Evolutionary conservation across 1,140 invertebrate species (phyloP), one percentile per base, ranked within the genome.

Genomic region (Bombus difficillimus): DNA sequence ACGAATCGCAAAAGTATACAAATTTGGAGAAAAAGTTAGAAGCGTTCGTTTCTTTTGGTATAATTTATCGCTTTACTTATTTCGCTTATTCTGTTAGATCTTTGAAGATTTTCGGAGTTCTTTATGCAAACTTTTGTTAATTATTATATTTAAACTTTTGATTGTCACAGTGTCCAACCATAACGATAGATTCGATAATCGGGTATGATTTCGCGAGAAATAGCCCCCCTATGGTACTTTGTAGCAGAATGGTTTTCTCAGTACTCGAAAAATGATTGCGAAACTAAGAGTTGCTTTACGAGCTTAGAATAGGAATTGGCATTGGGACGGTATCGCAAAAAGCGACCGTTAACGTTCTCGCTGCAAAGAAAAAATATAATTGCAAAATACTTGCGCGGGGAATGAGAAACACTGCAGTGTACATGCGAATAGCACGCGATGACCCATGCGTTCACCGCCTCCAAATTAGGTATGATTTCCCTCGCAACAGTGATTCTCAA

Each of bases 381-480:
- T 2, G 47, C 15, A 47, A 6, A 9, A 37, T n/a, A 22, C 28
- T 43, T 43, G 9, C 15, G 18, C 37, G 41, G 68, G 41, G 66
- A 83, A 88, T 93, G 92, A 93, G 92, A 92, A 74, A 47, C 92
- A 88, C 92, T 93, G 91, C 77, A 47, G 34, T 79, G 81, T 85
- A 91, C 91, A 93, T 90, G 90, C 88, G 90, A 92, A 89, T 91
- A 85, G 90, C 85, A 84, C 89, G 86, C 88, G 89, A 90, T 92
- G 86, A 92, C 87, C 92, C 88, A 91, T 90, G 90, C 90, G 86
- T 82, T 89, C 87, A 68, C 75, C 85, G 90, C 83, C 91, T 90
- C 92, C 93, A 94, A 94, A 94, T 93, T 93, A 93, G 93, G 93
- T 91, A 92, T 92, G 92, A 94, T 93, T 94, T 94, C 91, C 89